Percentiles rank a stretch among this genome's conserved stretches.
phyloP scores from a whole-genome alignment of 2,113 vertebrate species.

The Bubo blakistoni region DNA sequence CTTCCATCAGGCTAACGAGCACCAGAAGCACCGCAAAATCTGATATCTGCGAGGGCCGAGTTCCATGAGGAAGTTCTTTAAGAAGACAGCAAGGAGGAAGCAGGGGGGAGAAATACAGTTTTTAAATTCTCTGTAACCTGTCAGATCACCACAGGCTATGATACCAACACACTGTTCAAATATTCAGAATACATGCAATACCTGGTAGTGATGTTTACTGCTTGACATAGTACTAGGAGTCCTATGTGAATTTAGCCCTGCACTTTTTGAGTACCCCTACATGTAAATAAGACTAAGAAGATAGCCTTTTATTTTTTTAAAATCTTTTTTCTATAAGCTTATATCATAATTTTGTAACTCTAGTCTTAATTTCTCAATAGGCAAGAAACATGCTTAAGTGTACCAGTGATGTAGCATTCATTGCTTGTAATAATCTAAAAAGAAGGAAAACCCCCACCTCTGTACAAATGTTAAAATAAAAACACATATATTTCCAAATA shows the following conservation, averaged over 20 bases:
- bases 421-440: background rate
- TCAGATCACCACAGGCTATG: background rate
- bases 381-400: background rate
- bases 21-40: background rate
- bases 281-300: background rate
- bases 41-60: background rate
- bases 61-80: background rate
- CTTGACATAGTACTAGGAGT: background rate
- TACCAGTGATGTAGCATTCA: background rate
- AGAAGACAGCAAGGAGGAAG: accelerated
- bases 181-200: background rate
- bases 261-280: background rate
- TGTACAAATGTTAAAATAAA: background rate
- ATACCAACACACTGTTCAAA: background rate
- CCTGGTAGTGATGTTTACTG: too few species aligned
- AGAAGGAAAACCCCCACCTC: background rate
- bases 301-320: background rate
- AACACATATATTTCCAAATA: background rate
- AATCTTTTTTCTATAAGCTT: background rate
- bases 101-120: background rate
- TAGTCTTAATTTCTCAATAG: background rate
- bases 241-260: background rate
- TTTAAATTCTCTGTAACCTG: background rate
- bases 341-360: background rate
- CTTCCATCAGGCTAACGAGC: background rate